phyloP scores from a whole-genome alignment of 1,140 invertebrate species.

The Nasonia vitripennis region DNA sequence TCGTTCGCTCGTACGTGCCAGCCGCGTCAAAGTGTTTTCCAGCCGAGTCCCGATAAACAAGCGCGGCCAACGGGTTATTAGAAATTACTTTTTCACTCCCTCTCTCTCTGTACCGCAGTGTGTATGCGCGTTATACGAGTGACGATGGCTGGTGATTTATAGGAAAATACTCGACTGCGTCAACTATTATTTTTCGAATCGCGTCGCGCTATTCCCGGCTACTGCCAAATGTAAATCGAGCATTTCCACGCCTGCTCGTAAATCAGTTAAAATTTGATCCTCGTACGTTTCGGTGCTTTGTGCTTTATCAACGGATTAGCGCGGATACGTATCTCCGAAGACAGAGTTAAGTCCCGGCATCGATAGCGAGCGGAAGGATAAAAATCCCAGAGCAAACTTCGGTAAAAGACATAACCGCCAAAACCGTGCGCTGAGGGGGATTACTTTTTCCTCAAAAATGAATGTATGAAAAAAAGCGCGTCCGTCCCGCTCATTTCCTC shows the following conservation, averaged over 20 bases:
- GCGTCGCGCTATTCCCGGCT: no score
- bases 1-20: neutral
- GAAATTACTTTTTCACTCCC: slow-evolving; percentile 24
- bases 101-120: neutral
- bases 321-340: no score
- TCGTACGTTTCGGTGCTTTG: no score
- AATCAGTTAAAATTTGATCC: neutral
- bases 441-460: no score
- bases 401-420: no score
- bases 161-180: neutral
- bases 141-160: neutral
- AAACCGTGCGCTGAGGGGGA: no score
- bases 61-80: slow-evolving; percentile 3
- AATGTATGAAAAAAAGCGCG: no score
- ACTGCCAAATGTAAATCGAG: neutral
- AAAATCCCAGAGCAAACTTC: neutral
- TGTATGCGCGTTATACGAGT: neutral
- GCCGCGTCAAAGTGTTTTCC: slow-evolving; percentile 17
- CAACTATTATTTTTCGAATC: slow-evolving; percentile 14
- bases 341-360: no score
- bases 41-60: slow-evolving; percentile 11
- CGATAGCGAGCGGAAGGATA: neutral
- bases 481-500: neutral
- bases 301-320: no score
- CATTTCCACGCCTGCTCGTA: neutral